A percentile compares a stretch with the other conserved stretches of the same genome.
phyloP scores from a whole-genome alignment of 2,888 invertebrate genomes.

The Helicoverpa assulta region DNA sequence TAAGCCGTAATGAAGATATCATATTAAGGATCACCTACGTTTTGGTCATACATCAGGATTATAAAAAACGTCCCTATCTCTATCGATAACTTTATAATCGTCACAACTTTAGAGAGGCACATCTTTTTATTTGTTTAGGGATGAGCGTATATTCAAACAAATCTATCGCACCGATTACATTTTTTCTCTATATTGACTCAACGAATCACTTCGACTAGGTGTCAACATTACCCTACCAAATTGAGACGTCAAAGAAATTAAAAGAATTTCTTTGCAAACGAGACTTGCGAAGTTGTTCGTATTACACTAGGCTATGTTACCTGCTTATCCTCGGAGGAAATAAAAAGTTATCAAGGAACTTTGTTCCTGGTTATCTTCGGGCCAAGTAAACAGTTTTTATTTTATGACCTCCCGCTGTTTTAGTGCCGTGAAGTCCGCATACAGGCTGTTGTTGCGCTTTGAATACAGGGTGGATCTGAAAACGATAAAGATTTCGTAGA shows the following conservation, averaged over 20 bases:
- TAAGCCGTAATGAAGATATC: background rate
- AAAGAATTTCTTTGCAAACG: slow-evolving; percentile 55
- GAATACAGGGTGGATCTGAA: slow-evolving; percentile 28
- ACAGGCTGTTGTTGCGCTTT: slow-evolving; percentile 35
- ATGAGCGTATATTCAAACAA: slow-evolving; percentile 24
- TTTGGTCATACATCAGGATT: background rate
- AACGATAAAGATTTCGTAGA: background rate
- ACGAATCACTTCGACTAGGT: slow-evolving; percentile 36
- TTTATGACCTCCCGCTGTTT: slow-evolving; percentile 84
- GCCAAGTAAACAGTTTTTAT: slow-evolving; percentile 89
- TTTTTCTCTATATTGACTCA: slow-evolving; percentile 38
- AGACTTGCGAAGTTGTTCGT: slow-evolving; percentile 63
- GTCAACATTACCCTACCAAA: slow-evolving; percentile 26
- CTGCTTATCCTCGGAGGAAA: slow-evolving; percentile 80
- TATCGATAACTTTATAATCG: background rate
- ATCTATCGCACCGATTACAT: slow-evolving; percentile 25
- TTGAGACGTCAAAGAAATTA: slow-evolving; percentile 45
- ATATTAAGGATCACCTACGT: background rate
- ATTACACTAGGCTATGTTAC: slow-evolving; percentile 70
- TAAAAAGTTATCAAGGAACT: slow-evolving; percentile 89
- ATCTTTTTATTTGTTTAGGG: slow-evolving; percentile 28
- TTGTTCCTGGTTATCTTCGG: slow-evolving; percentile 85
- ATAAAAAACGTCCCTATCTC: background rate
- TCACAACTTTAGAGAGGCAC: background rate
- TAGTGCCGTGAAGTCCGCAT: slow-evolving; percentile 69